These are phyloP conservation scores for Chiloscyllium plagiosum DNA, from an alignment of 2,113 vertebrate genomes.

Conservation along the genomic window DNA sequence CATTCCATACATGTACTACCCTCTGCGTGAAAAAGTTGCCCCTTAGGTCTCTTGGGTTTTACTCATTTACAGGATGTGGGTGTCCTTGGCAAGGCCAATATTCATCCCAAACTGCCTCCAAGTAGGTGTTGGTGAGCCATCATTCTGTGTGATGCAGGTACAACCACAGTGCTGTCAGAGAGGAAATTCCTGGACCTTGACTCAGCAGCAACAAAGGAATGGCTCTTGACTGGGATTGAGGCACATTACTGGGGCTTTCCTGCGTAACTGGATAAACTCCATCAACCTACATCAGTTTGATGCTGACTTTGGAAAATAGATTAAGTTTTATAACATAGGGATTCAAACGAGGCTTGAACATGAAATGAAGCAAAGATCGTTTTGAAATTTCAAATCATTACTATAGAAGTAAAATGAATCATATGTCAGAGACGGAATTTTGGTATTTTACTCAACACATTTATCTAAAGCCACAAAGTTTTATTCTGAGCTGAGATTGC, in stretches of 20 bases:
- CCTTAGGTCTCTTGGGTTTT: too few relatives aligned
- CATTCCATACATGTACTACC: too few relatives aligned
- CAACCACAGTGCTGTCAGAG: too few relatives aligned
- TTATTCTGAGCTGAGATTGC: neutral
- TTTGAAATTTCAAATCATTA: neutral
- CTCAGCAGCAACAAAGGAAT: too few relatives aligned
- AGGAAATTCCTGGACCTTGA: too few relatives aligned
- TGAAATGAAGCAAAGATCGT: neutral
- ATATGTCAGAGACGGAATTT: neutral
- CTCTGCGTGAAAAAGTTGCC: too few relatives aligned
- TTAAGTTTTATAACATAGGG: neutral
- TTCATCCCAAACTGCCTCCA: too few relatives aligned
- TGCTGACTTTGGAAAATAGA: neutral
- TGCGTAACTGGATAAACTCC: neutral
- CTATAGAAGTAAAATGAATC: neutral
- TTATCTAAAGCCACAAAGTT: slow-evolving; percentile 22
- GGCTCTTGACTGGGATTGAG: neutral
- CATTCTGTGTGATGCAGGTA: too few relatives aligned
- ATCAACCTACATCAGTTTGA: neutral
- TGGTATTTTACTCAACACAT: neutral
- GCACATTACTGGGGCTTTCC: neutral
- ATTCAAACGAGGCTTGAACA: neutral
- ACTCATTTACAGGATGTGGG: too few relatives aligned
- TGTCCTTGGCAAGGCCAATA: too few relatives aligned
- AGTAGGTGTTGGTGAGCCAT: too few relatives aligned